Base-by-base conservation (phyloP, 1,140 invertebrate genomes). In the Augochlora pura region DNA sequence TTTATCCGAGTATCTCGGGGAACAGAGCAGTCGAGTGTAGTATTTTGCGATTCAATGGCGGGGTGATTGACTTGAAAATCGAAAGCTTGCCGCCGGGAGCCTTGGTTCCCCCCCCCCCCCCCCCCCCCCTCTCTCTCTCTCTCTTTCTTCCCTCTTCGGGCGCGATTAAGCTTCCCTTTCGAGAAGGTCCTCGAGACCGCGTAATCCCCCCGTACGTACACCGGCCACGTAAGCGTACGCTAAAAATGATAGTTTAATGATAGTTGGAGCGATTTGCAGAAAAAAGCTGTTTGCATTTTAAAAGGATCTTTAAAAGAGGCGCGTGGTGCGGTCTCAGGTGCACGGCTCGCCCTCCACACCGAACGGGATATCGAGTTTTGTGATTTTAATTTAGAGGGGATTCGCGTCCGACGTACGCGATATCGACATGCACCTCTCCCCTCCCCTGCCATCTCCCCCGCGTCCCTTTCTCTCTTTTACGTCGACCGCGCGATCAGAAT, bases 261-360 rank as follows among this genome's bases (percentile, higher is more conserved):
- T 71, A 78, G 76, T 72, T 78, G n/a, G 54, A 71, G 60, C 63
- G 49, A 78, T 78, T 64, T 32, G 32, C 32, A 32, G 68, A 46
- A 23, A n/a, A 62, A 72, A 78, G 59, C 46, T 78, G 68, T 78
- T 78, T 78, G 68, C 76, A 78, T 78, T 71, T 71, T 78, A 71
- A 78, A 78, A 46, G 32, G 27, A 46, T 39, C 42, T 38, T 64
- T 42, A 52, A 38, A 21, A 27, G 12, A 12, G 54, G 21, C 1
- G 4, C 38, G 57, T 18, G n/a, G n/a, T 25, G 46, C 23, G 39
- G 42, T 18, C 0, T 18, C 38, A 25, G 27, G 21, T 39, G 23
- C 27, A 14, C 42, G 0, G 0, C 14, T 62, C 32, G 32, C 32
- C 25, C 27, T 12, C 3, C n/a, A n/a, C n/a, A n/a, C n/a, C 9